Evolutionary conservation across 2,797 vertebrate genomes (phyloP).

Genomic region (Mastacembelus armatus): DNA sequence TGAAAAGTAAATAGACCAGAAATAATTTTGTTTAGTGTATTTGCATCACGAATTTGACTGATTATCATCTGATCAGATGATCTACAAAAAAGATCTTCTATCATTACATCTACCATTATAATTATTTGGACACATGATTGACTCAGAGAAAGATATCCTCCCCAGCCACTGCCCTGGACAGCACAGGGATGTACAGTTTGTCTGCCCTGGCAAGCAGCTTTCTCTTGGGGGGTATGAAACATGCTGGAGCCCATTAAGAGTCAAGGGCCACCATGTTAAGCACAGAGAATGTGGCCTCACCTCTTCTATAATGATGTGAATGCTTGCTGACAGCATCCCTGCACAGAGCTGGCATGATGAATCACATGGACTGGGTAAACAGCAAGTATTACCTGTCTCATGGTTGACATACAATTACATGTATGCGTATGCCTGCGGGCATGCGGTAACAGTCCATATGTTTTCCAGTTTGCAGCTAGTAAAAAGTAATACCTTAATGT

Average conservation of each 20-base stretch:
- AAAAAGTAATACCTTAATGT: constrained; percentile 5
- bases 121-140: too few relatives aligned
- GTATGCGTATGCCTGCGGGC: constrained; percentile 44
- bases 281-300: constrained; percentile 65
- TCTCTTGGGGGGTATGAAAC: constrained; percentile 64
- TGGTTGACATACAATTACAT: constrained; percentile 53
- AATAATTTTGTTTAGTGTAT: background rate
- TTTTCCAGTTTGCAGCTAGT: constrained; percentile 6
- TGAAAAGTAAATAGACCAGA: constrained; percentile 1
- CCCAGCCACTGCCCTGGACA: constrained; percentile 11
- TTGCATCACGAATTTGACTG: background rate
- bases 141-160: background rate
- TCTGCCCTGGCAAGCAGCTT: constrained; percentile 62
- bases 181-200: constrained; percentile 39
- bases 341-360: constrained; percentile 64
- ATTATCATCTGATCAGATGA: background rate
- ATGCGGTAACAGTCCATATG: constrained; percentile 32
- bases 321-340: constrained; percentile 66
- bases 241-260: constrained; percentile 73
- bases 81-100: background rate
- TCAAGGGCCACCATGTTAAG: constrained; percentile 67
- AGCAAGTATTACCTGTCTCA: constrained; percentile 66
- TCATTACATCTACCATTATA: too few relatives aligned
- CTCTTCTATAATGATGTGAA: constrained; percentile 74
- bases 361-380: constrained; percentile 61